A percentile compares a stretch with the other conserved stretches of the same genome.
These are phyloP conservation scores for Seriola quinqueradiata DNA, from an alignment of 2,113 vertebrate genomes.

Conservation along the genomic window DNA sequence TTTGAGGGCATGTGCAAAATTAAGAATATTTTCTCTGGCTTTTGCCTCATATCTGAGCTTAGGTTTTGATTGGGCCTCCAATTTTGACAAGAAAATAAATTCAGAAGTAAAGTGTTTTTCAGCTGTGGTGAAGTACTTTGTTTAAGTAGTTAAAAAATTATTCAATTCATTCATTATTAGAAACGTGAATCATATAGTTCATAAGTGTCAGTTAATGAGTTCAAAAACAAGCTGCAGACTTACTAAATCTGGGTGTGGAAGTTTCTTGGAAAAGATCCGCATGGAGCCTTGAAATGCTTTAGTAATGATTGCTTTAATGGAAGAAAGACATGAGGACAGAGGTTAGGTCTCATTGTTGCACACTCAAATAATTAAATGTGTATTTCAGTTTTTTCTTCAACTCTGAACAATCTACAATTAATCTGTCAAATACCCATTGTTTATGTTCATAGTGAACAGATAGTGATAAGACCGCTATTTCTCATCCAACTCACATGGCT, in stretches of 20 bases:
- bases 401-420: background rate
- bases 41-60: too few relatives aligned
- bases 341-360: background rate
- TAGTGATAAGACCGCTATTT: background rate
- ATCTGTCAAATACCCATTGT: background rate
- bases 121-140: background rate
- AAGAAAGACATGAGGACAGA: constrained; percentile 12
- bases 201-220: background rate
- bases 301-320: constrained; percentile 89
- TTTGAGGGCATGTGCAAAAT: background rate
- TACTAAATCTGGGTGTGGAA: constrained; percentile 96
- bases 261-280: constrained; percentile 98
- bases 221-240: constrained; percentile 56
- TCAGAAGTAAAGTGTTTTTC: background rate
- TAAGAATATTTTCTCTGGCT: too few relatives aligned
- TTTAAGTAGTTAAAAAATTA: too few relatives aligned
- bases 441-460: background rate
- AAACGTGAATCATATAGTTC: background rate
- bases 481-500: constrained; percentile 87
- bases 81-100: background rate
- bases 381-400: background rate
- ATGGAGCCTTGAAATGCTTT: constrained; percentile 98
- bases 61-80: background rate
- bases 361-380: background rate
- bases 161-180: background rate